These are phyloP conservation scores for Nyctibius grandis DNA, from an alignment of 2,797 vertebrate genomes.

Conservation along the genomic window DNA sequence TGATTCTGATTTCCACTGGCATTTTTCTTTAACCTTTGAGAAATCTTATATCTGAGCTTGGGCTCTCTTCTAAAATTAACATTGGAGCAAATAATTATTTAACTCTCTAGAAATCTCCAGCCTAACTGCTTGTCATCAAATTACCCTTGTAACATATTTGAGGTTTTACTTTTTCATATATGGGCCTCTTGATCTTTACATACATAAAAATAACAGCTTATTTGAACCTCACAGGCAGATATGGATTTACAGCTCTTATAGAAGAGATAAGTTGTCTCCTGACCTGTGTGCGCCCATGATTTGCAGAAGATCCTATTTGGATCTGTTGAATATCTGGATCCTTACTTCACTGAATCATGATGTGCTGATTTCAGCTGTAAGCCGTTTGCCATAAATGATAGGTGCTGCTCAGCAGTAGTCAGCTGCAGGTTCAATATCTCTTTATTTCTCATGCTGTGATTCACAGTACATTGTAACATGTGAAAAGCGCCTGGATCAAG, in stretches of 20 bases:
- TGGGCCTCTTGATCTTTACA: neutral
- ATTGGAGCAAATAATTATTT: neutral
- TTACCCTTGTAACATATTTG: neutral
- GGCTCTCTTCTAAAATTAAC: neutral
- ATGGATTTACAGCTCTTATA: neutral
- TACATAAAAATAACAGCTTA: neutral
- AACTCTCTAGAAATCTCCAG: neutral
- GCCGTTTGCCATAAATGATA: neutral
- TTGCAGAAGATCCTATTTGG: neutral
- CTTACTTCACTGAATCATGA: neutral
- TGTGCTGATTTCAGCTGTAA: neutral
- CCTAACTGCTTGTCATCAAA: neutral
- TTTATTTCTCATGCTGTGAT: neutral
- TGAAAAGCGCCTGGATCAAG: neutral
- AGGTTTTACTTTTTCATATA: neutral
- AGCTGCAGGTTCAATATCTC: neutral
- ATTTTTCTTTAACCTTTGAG: neutral
- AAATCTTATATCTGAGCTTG: neutral
- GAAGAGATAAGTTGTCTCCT: neutral
- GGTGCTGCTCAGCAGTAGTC: neutral
- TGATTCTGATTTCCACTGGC: neutral
- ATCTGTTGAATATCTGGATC: neutral
- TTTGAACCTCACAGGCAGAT: neutral
- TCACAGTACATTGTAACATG: neutral
- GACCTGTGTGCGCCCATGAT: neutral